Evolutionary conservation across 2,113 vertebrate species (phyloP).

Genomic region (Passer montanus): DNA sequence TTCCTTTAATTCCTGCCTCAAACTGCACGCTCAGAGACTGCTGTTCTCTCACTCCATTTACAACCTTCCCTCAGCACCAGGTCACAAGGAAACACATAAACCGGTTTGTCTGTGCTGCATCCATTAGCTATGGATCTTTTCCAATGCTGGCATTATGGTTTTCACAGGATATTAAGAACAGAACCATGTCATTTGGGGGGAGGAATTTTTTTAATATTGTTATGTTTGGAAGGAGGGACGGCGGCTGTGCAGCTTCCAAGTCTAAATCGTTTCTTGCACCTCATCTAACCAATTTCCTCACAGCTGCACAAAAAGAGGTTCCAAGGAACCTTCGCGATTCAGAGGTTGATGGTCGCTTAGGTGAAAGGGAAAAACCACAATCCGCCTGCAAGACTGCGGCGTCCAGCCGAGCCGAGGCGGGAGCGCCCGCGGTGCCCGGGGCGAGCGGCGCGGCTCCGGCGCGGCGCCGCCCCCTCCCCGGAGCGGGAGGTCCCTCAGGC

Average conservation of each 20-base stretch:
- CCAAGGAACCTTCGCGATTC: background rate
- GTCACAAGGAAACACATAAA: conserved; percentile 6
- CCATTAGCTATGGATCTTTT: background rate
- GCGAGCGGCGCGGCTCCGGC: background rate
- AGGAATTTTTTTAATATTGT: background rate
- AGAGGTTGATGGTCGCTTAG: background rate
- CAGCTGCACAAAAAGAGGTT: background rate
- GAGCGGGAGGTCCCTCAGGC: conserved; percentile 18
- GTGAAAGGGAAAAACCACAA: background rate
- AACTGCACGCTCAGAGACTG: background rate
- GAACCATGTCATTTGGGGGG: background rate
- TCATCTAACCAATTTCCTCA: background rate
- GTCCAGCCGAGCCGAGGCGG: background rate
- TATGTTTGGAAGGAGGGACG: background rate
- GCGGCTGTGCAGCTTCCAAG: background rate
- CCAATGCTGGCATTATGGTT: background rate
- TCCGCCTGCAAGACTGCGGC: background rate
- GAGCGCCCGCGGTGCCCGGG: background rate
- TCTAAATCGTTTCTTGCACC: background rate
- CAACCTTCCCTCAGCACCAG: background rate
- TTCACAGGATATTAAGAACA: background rate
- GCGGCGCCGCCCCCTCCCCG: background rate
- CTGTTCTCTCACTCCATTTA: background rate
- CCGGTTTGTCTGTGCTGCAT: conserved; percentile 4
- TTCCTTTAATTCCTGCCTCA: conserved; percentile 68